Percentiles rank a stretch among this genome's conserved stretches.
These are phyloP conservation scores for Papilio aristodemus DNA, from an alignment of 1,140 invertebrate species.

Conservation along the genomic window DNA sequence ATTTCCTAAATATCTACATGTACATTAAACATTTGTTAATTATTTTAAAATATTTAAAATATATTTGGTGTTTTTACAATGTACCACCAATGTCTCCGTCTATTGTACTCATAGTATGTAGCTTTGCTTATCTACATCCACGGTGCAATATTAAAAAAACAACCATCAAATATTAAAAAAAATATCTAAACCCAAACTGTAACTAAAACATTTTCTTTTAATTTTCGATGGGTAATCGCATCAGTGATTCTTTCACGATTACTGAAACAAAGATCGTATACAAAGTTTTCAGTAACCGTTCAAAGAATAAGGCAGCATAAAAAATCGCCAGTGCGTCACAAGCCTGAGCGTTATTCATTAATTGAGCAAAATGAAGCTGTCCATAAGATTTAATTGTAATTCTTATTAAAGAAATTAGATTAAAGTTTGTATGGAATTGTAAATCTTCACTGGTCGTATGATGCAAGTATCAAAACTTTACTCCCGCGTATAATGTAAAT, in stretches of 20 bases:
- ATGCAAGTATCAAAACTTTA: conserved; percentile 12
- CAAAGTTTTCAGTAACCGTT: background rate
- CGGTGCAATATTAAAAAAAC: background rate
- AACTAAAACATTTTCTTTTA: no score
- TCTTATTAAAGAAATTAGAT: no score
- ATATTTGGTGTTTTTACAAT: background rate
- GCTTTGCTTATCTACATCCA: background rate
- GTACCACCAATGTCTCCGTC: conserved; percentile 3
- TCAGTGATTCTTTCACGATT: background rate
- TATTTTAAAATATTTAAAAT: background rate
- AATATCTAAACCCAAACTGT: no score
- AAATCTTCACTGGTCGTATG: background rate
- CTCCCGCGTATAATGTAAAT: background rate
- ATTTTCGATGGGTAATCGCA: background rate
- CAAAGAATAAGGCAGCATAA: background rate
- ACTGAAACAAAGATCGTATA: background rate
- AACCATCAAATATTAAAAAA: background rate
- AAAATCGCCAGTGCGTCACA: background rate
- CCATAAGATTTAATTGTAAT: no score
- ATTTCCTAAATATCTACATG: no score
- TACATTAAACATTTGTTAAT: no score
- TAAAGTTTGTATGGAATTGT: background rate
- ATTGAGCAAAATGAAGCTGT: conserved; percentile 17
- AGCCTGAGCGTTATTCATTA: conserved; percentile 17
- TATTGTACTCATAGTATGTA: background rate